phyloP scores from a whole-genome alignment of 1,140 invertebrate species.

The Leptinotarsa undecemlineata region DNA sequence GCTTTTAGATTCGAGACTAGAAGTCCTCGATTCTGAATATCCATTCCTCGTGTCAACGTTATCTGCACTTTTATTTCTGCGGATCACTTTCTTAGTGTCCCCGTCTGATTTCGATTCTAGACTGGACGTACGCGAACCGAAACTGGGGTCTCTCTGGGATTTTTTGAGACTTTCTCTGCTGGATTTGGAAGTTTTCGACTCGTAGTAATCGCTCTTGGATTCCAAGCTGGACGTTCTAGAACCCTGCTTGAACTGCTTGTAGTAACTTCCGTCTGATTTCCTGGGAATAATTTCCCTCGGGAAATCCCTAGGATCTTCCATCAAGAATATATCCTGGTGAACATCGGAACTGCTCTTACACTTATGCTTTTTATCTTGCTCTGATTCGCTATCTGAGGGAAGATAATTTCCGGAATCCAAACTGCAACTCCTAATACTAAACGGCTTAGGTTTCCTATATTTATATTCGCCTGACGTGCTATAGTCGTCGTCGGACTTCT shows the following conservation, averaged over 20 bases:
- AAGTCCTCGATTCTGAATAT: constrained; percentile 60
- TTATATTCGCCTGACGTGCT: constrained; percentile 50
- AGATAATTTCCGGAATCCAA: constrained; percentile 71
- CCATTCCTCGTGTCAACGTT: constrained; percentile 33
- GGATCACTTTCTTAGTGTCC: constrained; percentile 57
- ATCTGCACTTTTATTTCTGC: constrained; percentile 43
- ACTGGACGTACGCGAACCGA: constrained; percentile 64
- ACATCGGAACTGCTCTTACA: constrained; percentile 65
- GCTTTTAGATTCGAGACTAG: constrained; percentile 58
- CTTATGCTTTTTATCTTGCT: constrained; percentile 61
- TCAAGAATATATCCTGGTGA: constrained; percentile 66
- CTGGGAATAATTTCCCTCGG: constrained; percentile 69
- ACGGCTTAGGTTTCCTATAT: constrained; percentile 43
- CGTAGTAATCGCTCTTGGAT: constrained; percentile 68
- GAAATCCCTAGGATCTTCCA: constrained; percentile 68
- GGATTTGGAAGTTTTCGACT: constrained; percentile 65
- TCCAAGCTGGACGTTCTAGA: constrained; percentile 69
- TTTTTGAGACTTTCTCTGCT: constrained; percentile 65
- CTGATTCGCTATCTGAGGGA: constrained; percentile 65
- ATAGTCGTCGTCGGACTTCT: constrained; percentile 71
- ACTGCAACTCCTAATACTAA: constrained; percentile 63
- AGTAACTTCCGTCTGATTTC: constrained; percentile 69
- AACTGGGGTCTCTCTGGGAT: constrained; percentile 57
- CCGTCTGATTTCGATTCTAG: constrained; percentile 69
- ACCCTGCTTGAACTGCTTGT: constrained; percentile 66